These are phyloP conservation scores for Macroteleia sp. DNA, from an alignment of 2,888 invertebrate genomes.

Conservation along the genomic window DNA sequence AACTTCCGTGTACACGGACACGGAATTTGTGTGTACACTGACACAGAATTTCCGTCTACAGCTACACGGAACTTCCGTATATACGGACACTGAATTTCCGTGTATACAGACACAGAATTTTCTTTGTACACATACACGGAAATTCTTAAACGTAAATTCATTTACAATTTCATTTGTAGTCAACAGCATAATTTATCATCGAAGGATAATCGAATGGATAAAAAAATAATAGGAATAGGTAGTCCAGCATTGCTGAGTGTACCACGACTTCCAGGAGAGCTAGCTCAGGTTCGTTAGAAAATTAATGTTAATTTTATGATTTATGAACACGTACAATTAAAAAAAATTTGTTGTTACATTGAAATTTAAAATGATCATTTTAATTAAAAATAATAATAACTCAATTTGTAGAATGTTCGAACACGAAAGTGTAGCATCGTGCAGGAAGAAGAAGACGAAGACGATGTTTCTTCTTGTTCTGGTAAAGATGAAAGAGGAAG, in stretches of 20 bases:
- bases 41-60: no score
- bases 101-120: no score
- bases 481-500: conserved; percentile 85
- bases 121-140: no score
- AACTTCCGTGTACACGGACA: no score
- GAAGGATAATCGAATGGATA: conserved; percentile 72
- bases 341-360: conserved; percentile 22
- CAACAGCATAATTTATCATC: conserved; percentile 71
- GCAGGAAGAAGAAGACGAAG: conserved; percentile 93
- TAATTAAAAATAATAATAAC: no score
- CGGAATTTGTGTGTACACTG: no score
- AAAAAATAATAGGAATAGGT: conserved; percentile 74
- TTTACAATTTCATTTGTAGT: conserved; percentile 59
- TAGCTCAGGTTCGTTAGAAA: conserved; percentile 86
- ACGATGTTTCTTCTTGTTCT: conserved; percentile 87
- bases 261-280: conserved; percentile 88
- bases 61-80: no score
- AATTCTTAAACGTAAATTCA: no score
- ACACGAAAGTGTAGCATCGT: conserved; percentile 96
- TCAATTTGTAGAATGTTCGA: conserved; percentile 86
- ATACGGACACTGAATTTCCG: no score
- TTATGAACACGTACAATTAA: no score
- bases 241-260: conserved; percentile 85
- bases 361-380: not conserved
- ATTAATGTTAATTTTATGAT: not conserved